Percentiles rank a stretch among this genome's conserved stretches.
These are phyloP conservation scores for Nineta flava DNA, from an alignment of 2,888 invertebrate species.

Conservation along the genomic window DNA sequence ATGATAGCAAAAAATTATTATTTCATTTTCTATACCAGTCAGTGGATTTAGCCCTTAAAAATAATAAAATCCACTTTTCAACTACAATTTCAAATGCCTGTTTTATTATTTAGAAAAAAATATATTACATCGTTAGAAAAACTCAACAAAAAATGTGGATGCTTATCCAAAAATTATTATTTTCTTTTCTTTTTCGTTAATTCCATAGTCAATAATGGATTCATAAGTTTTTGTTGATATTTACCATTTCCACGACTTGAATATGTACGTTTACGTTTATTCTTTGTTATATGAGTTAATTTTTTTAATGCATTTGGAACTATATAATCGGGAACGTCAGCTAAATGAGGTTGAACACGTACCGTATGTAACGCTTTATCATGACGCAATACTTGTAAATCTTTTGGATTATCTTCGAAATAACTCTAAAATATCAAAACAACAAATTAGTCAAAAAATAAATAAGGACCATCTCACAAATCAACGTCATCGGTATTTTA, in stretches of 20 bases:
- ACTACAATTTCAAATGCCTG: too few species aligned
- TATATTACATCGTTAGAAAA: too few species aligned
- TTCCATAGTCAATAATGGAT: slow-evolving; percentile 51
- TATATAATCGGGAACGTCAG: slow-evolving; percentile 87
- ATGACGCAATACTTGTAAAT: slow-evolving; percentile 68
- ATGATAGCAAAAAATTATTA: too few species aligned
- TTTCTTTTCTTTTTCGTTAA: slow-evolving; percentile 38
- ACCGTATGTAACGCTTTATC: slow-evolving; percentile 78
- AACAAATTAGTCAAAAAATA: not conserved
- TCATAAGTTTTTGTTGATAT: slow-evolving; percentile 43
- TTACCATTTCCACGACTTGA: slow-evolving; percentile 14
- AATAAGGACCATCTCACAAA: not conserved
- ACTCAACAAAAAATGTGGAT: too few species aligned
- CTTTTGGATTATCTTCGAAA: slow-evolving; percentile 83
- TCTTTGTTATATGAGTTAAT: slow-evolving; percentile 33
- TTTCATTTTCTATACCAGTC: too few species aligned
- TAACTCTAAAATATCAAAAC: slow-evolving; percentile 43
- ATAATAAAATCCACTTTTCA: too few species aligned
- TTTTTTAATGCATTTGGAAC: slow-evolving; percentile 62
- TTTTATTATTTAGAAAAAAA: too few species aligned
- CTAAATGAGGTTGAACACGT: slow-evolving; percentile 65
- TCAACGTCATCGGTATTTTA: too few species aligned
- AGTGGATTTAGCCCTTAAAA: too few species aligned
- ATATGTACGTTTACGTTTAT: slow-evolving; percentile 3
- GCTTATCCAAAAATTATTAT: not conserved